phyloP scores from a whole-genome alignment of 2,113 vertebrate genomes.

The Axis porcinus region DNA sequence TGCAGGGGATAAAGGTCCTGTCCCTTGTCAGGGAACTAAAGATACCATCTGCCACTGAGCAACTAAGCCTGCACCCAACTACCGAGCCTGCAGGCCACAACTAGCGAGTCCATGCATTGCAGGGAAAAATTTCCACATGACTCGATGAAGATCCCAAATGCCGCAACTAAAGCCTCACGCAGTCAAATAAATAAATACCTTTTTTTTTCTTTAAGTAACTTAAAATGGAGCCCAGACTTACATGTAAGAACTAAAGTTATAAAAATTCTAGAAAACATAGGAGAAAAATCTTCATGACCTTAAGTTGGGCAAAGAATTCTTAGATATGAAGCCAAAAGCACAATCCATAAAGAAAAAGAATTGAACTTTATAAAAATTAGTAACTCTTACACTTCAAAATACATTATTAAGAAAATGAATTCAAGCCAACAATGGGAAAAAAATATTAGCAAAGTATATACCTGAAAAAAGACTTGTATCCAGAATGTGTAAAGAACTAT shows the following conservation, averaged over 20 bases:
- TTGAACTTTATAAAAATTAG: not conserved
- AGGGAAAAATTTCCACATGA: rapidly evolving
- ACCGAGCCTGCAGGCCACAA: not conserved
- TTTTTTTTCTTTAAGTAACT: not conserved
- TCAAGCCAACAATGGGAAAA: not conserved
- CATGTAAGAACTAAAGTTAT: not conserved
- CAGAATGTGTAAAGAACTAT: not conserved
- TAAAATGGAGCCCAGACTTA: not conserved
- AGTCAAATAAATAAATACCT: not conserved
- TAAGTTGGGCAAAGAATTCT: not conserved
- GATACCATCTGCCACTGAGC: not conserved
- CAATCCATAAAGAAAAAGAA: not conserved
- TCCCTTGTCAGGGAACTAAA: not conserved
- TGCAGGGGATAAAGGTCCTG: not conserved
- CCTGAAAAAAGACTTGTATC: not conserved
- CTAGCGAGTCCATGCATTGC: not conserved
- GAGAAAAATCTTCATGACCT: not conserved
- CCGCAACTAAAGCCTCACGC: rapidly evolving
- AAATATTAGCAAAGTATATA: not conserved
- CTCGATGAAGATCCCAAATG: not conserved
- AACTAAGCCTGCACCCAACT: not conserved
- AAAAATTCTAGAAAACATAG: not conserved
- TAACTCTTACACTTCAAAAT: not conserved
- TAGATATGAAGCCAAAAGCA: not conserved
- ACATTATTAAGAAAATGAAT: not conserved